Conservation (phyloP, 2,113 vertebrate genomes). For the Chitala chitala region DNA sequence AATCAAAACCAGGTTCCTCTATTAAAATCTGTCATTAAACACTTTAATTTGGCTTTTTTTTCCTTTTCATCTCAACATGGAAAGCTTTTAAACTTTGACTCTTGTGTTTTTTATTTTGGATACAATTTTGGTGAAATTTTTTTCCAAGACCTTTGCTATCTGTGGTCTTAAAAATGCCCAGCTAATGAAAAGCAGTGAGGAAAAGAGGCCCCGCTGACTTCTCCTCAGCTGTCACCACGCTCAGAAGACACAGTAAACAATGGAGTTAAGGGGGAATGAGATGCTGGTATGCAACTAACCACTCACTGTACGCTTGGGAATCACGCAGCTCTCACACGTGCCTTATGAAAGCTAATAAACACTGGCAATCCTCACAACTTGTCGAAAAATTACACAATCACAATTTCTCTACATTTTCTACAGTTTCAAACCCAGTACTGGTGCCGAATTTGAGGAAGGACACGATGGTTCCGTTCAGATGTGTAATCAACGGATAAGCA, state of each 20-base stretch:
- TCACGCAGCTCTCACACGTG: not conserved
- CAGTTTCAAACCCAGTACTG: no score
- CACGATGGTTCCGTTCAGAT: no score
- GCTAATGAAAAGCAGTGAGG: not conserved
- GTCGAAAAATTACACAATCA: no score
- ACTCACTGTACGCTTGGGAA: no score
- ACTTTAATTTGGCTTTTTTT: not conserved
- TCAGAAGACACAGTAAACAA: not conserved
- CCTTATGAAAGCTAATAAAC: not conserved
- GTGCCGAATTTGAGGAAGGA: no score
- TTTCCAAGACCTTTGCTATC: not conserved
- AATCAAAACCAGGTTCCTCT: not conserved
- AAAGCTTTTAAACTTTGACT: not conserved
- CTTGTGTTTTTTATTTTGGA: not conserved
- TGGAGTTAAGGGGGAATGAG: not conserved
- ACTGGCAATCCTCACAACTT: no score
- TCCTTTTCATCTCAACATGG: not conserved
- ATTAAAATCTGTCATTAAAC: not conserved
- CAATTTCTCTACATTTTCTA: no score
- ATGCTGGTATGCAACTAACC: not conserved
- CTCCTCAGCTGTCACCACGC: not conserved
- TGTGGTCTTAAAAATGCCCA: not conserved
- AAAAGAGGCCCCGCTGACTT: not conserved
- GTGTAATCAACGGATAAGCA: no score
- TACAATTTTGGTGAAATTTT: not conserved